Conservation (phyloP, 2,113 vertebrate species). For the Menura novaehollandiae region DNA sequence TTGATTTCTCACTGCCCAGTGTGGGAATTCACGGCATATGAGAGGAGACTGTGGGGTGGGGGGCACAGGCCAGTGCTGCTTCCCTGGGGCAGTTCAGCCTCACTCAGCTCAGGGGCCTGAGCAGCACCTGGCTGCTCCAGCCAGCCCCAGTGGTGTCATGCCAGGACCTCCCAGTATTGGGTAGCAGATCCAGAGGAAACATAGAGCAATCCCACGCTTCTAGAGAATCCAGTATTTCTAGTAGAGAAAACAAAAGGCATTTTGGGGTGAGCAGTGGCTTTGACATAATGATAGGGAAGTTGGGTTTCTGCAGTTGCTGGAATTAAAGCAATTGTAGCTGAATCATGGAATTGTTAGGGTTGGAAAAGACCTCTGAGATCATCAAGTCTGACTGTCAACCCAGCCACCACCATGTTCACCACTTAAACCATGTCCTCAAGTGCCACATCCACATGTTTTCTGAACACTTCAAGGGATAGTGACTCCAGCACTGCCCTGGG, state of each 20-base stretch:
- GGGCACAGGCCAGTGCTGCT: not conserved
- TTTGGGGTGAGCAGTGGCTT: not conserved
- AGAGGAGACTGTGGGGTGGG: not conserved
- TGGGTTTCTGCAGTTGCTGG: not conserved
- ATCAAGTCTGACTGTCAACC: not conserved
- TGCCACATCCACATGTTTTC: not conserved
- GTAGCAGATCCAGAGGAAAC: not conserved
- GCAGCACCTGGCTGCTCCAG: not conserved
- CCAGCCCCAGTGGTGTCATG: not conserved
- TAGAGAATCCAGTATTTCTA: not conserved
- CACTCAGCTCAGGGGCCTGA: not conserved
- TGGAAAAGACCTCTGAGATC: not conserved
- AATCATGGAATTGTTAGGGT: not conserved
- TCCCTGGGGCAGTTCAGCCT: not conserved
- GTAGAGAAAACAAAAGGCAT: not conserved
- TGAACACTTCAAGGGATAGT: not conserved
- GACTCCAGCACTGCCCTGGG: not conserved
- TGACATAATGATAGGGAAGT: not conserved
- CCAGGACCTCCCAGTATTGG: accelerated
- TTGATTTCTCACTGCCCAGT: not conserved
- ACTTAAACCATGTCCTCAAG: not conserved
- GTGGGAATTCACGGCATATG: not conserved
- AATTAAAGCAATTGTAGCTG: not conserved
- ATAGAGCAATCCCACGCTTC: not conserved
- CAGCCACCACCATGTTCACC: not conserved